These are phyloP conservation scores for Montipora capitata DNA, from an alignment of 92 coral and sea anemone genomes.

Conservation along the genomic window DNA sequence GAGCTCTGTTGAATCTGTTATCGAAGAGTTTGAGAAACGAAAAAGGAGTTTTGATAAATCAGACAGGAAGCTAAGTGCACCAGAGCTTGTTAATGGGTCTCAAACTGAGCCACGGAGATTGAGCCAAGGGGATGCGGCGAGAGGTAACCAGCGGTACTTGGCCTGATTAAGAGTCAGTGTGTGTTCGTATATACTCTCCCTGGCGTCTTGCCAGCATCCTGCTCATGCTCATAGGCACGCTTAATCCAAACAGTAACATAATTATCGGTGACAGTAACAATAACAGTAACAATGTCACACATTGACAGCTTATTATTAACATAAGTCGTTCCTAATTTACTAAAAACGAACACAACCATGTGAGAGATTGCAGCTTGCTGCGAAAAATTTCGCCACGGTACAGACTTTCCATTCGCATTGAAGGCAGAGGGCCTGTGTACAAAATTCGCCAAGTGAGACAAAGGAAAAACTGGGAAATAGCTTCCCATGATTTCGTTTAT, in stretches of 20 bases:
- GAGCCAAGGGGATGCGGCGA: conserved; percentile 52
- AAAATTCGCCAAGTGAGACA: too few species aligned
- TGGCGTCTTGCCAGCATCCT: neutral
- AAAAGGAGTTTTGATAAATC: conserved; percentile 76
- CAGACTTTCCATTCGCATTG: too few species aligned
- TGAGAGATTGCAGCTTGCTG: neutral
- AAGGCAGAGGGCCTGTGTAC: too few species aligned
- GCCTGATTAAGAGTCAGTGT: neutral
- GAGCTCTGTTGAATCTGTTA: conserved; percentile 78
- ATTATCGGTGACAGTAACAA: too few species aligned
- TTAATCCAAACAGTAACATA: neutral
- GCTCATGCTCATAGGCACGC: neutral
- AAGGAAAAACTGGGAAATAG: too few species aligned
- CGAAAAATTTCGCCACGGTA: too few species aligned
- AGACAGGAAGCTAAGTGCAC: conserved; percentile 73
- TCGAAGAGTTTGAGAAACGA: conserved; percentile 84
- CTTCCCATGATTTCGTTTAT: too few species aligned
- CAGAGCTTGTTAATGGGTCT: conserved; percentile 37
- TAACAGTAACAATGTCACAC: too few species aligned
- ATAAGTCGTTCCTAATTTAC: neutral
- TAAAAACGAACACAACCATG: neutral
- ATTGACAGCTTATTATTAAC: neutral
- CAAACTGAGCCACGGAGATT: neutral
- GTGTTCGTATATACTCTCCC: neutral
- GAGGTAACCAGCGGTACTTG: conserved; percentile 72